Conservation (phyloP, 2,113 vertebrate species). For the Solea solea region DNA sequence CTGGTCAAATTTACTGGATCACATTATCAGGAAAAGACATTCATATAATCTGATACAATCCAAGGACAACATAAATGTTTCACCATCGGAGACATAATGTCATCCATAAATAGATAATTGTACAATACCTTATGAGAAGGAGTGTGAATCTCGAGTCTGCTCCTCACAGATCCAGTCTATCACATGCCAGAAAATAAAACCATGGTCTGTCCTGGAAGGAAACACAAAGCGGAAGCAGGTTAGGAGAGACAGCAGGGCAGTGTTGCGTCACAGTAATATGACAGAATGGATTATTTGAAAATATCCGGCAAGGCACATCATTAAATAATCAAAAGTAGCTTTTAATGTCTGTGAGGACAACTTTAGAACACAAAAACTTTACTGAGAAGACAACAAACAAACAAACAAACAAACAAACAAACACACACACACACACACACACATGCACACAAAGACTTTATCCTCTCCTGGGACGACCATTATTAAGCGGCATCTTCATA, state of each 20-base stretch:
- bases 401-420: not conserved
- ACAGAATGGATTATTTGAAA: conserved; percentile 13
- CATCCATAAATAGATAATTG: not conserved
- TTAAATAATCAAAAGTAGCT: conserved; percentile 28
- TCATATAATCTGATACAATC: no score
- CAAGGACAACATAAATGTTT: no score
- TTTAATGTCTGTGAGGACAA: conserved; percentile 27
- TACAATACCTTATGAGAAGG: conserved; percentile 59
- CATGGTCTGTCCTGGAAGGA: conserved; percentile 55
- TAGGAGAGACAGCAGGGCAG: conserved; percentile 13
- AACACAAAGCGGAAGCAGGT: conserved; percentile 38
- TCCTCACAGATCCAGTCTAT: conserved; percentile 60
- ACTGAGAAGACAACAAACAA: not conserved
- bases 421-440: not conserved
- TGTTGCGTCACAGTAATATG: not conserved
- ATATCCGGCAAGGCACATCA: conserved; percentile 14
- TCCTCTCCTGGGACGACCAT: conserved; percentile 48
- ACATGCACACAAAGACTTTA: conserved; percentile 1
- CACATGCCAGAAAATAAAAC: conserved; percentile 66
- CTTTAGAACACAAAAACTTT: conserved; percentile 7
- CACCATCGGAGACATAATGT: no score
- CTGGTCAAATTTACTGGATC: no score
- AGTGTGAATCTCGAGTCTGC: conserved; percentile 19
- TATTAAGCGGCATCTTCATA: conserved; percentile 71
- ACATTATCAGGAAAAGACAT: no score